Evolutionary conservation across 2,797 vertebrate genomes (phyloP).

Genomic region (Synanceia verrucosa): DNA sequence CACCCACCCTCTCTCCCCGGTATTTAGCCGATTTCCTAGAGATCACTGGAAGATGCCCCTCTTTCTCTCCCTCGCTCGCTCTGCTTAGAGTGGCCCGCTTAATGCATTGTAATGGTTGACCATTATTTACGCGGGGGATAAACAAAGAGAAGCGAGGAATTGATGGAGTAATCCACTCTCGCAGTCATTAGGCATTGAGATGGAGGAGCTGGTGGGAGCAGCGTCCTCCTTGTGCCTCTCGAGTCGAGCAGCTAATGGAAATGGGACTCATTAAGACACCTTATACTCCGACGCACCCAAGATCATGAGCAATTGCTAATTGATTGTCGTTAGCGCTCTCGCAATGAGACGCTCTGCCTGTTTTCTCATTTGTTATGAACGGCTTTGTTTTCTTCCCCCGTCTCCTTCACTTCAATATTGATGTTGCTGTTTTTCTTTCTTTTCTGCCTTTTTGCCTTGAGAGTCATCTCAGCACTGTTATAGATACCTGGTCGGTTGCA

Average conservation of each 20-base stretch:
- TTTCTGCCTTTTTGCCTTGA: slow-evolving; percentile 36
- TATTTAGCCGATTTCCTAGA: slow-evolving; percentile 67
- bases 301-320: slow-evolving; percentile 82
- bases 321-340: slow-evolving; percentile 78
- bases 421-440: slow-evolving; percentile 65
- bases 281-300: slow-evolving; percentile 75
- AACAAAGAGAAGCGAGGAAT: slow-evolving; percentile 81
- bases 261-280: slow-evolving; percentile 82
- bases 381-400: slow-evolving; percentile 73
- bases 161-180: slow-evolving; percentile 83
- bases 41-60: slow-evolving; percentile 67
- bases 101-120: slow-evolving; percentile 83
- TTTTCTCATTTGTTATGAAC: slow-evolving; percentile 79
- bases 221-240: slow-evolving; percentile 78
- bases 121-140: slow-evolving; percentile 82
- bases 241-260: slow-evolving; percentile 79
- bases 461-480: slow-evolving; percentile 31
- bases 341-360: slow-evolving; percentile 75
- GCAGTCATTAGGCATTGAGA: slow-evolving; percentile 80
- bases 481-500: slow-evolving; percentile 47
- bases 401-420: slow-evolving; percentile 78
- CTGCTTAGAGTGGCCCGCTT: slow-evolving; percentile 67
- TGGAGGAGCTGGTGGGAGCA: slow-evolving; percentile 72
- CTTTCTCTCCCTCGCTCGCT: slow-evolving; percentile 48
- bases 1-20: neutral